Evolutionary conservation across 2,113 vertebrate species (phyloP), one percentile per base, ranked within the genome.

Genomic region (Reinhardtius hippoglossoides): DNA sequence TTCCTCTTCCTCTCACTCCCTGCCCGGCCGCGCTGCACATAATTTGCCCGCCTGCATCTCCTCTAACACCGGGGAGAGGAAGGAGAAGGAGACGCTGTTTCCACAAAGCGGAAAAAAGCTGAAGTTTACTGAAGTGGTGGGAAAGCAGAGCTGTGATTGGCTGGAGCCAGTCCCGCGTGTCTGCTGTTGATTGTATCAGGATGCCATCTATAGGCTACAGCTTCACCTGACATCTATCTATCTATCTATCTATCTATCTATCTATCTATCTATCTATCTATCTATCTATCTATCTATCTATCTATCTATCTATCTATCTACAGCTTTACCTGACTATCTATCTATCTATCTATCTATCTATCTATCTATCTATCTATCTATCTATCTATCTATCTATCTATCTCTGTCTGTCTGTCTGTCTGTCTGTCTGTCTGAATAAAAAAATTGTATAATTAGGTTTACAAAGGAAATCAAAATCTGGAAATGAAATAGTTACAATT

Each of bases 111-210:
- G 65, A 58, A 14, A 42, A 10, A 12, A 35, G 10, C 13, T 7
- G 10, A 91, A 87, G 67, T 89, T 87, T 58, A 35, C 31, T 0
- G 48, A 74, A 18, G 35, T 13, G 54, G 10, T 50, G 3, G 9
- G 8, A 9, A 60, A 14, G 80, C 26, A 5, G 26, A 54, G 61
- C 76, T 52, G 80, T 89, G 90, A 92, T 92, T 93, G 90, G 92
- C 85, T 86, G 81, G 59, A 0, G 44, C 18, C 9, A 35, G 5
- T 14, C 3, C 48, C 75, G 63, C 26, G 27, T 57, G 66, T 35
- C 64, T 67, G 86, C 27, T 60, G 27, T 44, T 63, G n/a, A 62
- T 81, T 65, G 26, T 27, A 20, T 35, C 9, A 59, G n/a, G 44
- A 48, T 16, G 88, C 81, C 91, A 81, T 81, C 90, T 90, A 79